Evolutionary conservation across 2,888 invertebrate genomes (phyloP), one percentile per base, ranked within the genome.

Genomic region (Gortyna flavago): DNA sequence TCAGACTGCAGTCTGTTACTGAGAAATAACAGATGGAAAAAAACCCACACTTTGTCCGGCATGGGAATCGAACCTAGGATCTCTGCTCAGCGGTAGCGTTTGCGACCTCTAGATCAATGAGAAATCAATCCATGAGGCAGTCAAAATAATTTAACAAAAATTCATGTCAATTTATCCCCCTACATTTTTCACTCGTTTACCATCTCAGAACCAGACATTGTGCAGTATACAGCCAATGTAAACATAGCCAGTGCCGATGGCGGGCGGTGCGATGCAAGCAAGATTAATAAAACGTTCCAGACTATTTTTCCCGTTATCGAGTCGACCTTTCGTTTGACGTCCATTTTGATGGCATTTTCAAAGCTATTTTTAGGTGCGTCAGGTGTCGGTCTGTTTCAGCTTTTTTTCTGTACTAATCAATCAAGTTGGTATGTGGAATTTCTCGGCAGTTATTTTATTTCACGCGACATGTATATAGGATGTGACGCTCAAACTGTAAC

Each of bases 271-370:
- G 41, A 78, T 64, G 32, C 68, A 73, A 81, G 84, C 65, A 35
- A 70, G 69, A 80, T 80, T 84, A 84, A 72, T 59, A 72, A 79
- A 80, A 79, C 67, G 57, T 5, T 57, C 8, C 38, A 57, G 77
- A 32, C 64, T 38, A 61, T n/a, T 62, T 74, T 69, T 65, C 38
- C 51, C 25, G 38, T 1, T 70, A 32, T 57, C 18, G 6, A 77
- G 64, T 51, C 21, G 16, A 41, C 35, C 2, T 57, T 51, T 44
- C 77, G 48, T 68, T 80, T 64, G 18, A 41, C 68, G 38, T 51
- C 57, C 35, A 35, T 78, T 59, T 59, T 44, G 29, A 59, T 25
- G n/a, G 35, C 9, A 48, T 29, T 61, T 66, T 57, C 9, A 66
- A 44, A 76, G 35, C 54, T 51, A 59, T 35, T 51, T 75, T 44